Percentiles rank a stretch among this genome's conserved stretches.
Evolutionary conservation across 2,888 invertebrate species (phyloP).

Genomic region (Pantelozetes paolii): DNA sequence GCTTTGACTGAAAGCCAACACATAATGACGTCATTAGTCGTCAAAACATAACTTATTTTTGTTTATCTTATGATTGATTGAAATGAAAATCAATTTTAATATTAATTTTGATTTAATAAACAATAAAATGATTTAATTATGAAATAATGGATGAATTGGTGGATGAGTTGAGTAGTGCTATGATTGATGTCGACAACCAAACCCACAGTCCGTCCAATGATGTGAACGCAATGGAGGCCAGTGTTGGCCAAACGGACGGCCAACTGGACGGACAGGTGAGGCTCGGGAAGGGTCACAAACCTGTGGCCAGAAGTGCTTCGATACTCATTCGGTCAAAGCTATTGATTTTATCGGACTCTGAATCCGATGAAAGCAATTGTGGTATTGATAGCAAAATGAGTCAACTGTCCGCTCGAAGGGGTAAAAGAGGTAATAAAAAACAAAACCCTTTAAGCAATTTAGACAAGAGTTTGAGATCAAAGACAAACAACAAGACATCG

Average conservation of each 20-base stretch:
- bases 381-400: slow-evolving; percentile 30
- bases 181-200: slow-evolving; percentile 32
- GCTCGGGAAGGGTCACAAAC: slow-evolving; percentile 27
- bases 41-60: not conserved
- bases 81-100: not conserved
- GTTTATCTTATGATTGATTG: not conserved
- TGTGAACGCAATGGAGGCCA: not conserved
- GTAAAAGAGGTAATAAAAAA: slow-evolving; percentile 2
- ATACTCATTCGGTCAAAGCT: slow-evolving; percentile 39
- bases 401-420: slow-evolving; percentile 28
- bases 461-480: not conserved
- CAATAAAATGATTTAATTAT: not conserved
- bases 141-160: slow-evolving; percentile 38
- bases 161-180: slow-evolving; percentile 40
- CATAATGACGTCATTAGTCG: not conserved
- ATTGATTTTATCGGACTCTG: slow-evolving; percentile 37
- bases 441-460: not conserved
- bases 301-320: slow-evolving; percentile 38
- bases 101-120: not conserved
- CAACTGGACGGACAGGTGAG: not conserved
- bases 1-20: no score
- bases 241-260: not conserved
- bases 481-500: not conserved
- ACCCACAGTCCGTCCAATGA: slow-evolving; percentile 4
- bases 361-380: slow-evolving; percentile 36